Percentiles rank a stretch among this genome's conserved stretches.
Conservation (phyloP, 2,113 vertebrate species). For the Scatophagus argus region DNA sequence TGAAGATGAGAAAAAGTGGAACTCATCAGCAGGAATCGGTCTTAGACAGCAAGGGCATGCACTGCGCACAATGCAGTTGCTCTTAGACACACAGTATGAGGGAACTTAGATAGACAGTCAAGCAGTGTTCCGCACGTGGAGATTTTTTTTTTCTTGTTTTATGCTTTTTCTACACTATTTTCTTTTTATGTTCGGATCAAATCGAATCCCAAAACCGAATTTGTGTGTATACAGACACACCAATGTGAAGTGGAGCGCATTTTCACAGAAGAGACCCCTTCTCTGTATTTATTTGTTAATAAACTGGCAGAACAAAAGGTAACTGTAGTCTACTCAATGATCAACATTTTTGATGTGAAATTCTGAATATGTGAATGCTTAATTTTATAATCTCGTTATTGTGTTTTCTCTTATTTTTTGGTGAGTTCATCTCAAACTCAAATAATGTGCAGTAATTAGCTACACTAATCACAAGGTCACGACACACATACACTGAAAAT, state of each 20-base stretch:
- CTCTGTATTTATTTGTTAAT: slow-evolving; percentile 87
- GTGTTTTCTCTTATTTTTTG: slow-evolving; percentile 65
- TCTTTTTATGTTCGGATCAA: slow-evolving; percentile 85
- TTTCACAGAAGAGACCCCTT: slow-evolving; percentile 83
- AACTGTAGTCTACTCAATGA: slow-evolving; percentile 85
- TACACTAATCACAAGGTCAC: slow-evolving; percentile 41
- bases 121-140: slow-evolving; percentile 73
- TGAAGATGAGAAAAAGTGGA: slow-evolving; percentile 82
- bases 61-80: slow-evolving; percentile 94
- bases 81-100: slow-evolving; percentile 88
- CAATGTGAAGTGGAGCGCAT: slow-evolving; percentile 82
- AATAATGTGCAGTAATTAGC: slow-evolving; percentile 32
- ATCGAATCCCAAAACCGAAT: slow-evolving; percentile 81
- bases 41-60: slow-evolving; percentile 88
- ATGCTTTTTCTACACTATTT: slow-evolving; percentile 76
- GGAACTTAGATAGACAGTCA: slow-evolving; percentile 87
- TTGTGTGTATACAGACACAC: slow-evolving; percentile 81
- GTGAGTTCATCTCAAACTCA: slow-evolving; percentile 61
- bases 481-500: slow-evolving; percentile 49
- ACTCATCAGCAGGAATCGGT: slow-evolving; percentile 74
- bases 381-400: slow-evolving; percentile 58
- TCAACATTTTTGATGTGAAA: slow-evolving; percentile 70
- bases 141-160: slow-evolving; percentile 82
- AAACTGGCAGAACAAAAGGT: slow-evolving; percentile 86
- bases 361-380: slow-evolving; percentile 73